Evolutionary conservation across 2,797 vertebrate species (phyloP).

Genomic region (Eleutherodactylus coqui): DNA sequence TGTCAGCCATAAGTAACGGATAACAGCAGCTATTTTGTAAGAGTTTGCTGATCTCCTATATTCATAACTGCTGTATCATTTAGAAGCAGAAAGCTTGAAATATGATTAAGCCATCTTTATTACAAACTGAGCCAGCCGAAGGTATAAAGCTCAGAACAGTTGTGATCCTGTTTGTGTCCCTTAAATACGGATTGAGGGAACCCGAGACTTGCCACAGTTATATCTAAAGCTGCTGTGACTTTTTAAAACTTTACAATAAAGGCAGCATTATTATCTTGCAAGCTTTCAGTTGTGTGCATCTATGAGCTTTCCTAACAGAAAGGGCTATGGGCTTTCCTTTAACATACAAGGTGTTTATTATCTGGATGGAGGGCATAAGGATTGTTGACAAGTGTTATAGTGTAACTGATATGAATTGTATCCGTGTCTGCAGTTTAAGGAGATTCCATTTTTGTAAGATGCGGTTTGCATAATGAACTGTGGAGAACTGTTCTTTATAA

Average conservation of each 20-base stretch:
- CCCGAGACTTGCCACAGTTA: not conserved
- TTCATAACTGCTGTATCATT: not conserved
- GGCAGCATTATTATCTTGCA: not conserved
- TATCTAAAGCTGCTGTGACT: not conserved
- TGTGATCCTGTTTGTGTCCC: constrained; percentile 7
- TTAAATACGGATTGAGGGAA: not conserved
- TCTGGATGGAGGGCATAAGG: constrained; percentile 21
- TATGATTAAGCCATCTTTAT: not conserved
- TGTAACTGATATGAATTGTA: constrained; percentile 52
- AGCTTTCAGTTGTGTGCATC: no score
- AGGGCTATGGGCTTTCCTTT: not conserved
- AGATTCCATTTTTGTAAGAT: constrained; percentile 43
- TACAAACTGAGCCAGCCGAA: not conserved
- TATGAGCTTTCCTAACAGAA: not conserved
- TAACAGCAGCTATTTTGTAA: not conserved
- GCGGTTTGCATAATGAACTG: constrained; percentile 44
- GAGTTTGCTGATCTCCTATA: not conserved
- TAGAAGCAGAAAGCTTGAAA: not conserved
- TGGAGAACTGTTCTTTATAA: constrained; percentile 33
- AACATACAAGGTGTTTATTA: constrained; percentile 21
- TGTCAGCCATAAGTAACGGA: not conserved
- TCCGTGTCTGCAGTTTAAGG: constrained; percentile 27
- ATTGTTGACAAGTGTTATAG: constrained; percentile 38
- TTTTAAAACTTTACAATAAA: not conserved
- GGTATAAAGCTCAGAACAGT: not conserved